Base-by-base conservation (phyloP, 2,888 invertebrate genomes). In the Eupithecia centaureata region DNA sequence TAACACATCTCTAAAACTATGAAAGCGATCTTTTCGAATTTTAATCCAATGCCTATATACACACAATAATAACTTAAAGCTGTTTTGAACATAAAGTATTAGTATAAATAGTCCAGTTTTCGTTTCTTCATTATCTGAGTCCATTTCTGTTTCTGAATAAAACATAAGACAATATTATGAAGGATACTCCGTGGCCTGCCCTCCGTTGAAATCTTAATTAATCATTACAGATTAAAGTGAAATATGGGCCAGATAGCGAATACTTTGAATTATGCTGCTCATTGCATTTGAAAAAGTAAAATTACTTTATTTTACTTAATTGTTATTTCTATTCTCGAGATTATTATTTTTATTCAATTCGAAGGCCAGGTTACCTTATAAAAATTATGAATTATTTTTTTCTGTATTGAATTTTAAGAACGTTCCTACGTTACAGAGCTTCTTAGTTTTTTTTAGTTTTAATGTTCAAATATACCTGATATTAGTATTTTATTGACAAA, bases 171-270 rank as follows among this genome's bases (percentile, higher is more conserved):
- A 87, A 85, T 84, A 83, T 82, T 85, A 86, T 91, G 89, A 92
- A 85, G 83, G 85, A 91, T 82, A 79, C 74, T 74, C 78, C 74
- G 76, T 76, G 77, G 79, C 71, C 80, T 80, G 82, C 86, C 89
- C 91, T 85, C 75, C 75, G 83, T 77, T 78, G 80, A 82, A 82
- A 77, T 86, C 85, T 86, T 87, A 90, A 92, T 93, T 91, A 92
- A 92, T 93, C 92, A 92, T 84, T 79, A 73, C 82, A 90, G 92
- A 91, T 92, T 92, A 90, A 87, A 74, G 75, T 89, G 82, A 90
- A 87, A 86, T 88, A 89, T 78, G 83, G 78, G 77, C 76, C 76
- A 78, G 89, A 86, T 90, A 86, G 78, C 79, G 76, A 75, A 69
- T 74, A 70, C 68, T 65, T 77, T 78, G 78, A 74, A 72, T 75